Conservation (phyloP, 1,140 invertebrate genomes). For the Aphis craccivora region DNA sequence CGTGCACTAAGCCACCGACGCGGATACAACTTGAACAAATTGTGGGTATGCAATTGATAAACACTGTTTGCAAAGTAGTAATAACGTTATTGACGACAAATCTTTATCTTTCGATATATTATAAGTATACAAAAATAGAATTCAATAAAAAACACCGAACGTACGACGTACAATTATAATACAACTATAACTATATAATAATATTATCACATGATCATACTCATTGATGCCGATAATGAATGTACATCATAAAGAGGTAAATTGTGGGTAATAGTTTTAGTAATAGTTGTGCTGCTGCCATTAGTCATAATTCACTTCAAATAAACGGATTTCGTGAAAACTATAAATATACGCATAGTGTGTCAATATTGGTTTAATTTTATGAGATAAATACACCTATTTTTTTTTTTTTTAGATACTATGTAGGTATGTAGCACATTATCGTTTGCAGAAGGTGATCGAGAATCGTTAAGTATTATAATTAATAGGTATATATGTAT, state of each 20-base stretch:
- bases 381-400: not conserved
- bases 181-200: not conserved
- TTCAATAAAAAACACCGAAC: not conserved
- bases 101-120: not conserved
- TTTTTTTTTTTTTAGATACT: no score
- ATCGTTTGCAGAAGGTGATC: not conserved
- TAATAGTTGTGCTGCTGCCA: not conserved
- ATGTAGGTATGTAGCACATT: no score
- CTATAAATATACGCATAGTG: not conserved
- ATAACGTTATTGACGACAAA: not conserved
- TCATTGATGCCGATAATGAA: not conserved
- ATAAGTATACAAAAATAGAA: not conserved
- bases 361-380: slow-evolving; percentile 16
- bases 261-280: not conserved
- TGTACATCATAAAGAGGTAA: not conserved
- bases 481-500: not conserved
- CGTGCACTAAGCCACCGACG: not conserved
- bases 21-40: not conserved
- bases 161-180: not conserved
- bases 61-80: not conserved
- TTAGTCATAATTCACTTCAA: not conserved
- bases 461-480: not conserved
- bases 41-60: not conserved
- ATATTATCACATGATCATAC: not conserved
- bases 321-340: not conserved